Evolutionary conservation across 2,797 vertebrate species (phyloP), one percentile per base, ranked within the genome.

Genomic region (Ceryle rudis): DNA sequence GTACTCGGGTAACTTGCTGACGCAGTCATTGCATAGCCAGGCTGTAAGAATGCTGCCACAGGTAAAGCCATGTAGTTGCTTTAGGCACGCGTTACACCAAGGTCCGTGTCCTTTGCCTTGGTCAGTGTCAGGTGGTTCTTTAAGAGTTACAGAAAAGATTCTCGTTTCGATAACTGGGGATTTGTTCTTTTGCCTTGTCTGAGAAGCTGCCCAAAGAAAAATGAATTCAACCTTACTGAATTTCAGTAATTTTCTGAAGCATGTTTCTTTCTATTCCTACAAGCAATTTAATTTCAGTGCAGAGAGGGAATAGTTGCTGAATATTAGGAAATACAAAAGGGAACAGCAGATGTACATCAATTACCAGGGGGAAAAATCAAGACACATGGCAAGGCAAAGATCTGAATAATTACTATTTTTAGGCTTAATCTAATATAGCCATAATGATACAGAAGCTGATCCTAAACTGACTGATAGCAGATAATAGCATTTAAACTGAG

Each of bases 271-370:
- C n/a, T 84, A 4, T 55, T 80, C 29, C 46, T 72, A 5, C 23
- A 26, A 90, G 55, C 67, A 64, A 55, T 85, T 82, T 49, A 15
- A 46, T 95, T 95, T 61, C 79, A 64, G 14, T 70, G 35, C 51
- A 54, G 62, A 93, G 75, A 83, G 21, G 23, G 29, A 82, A 44
- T 41, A 60, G n/a, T 46, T 89, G 31, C 41, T 87, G 44, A 54
- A 23, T 87, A 70, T 73, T 78, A 55, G 75, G 61, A 84, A 81
- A 74, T 70, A 57, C 15, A 74, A 46, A 85, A 70, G 31, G 29
- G 29, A 89, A 87, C 73, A 74, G 28, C 31, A 42, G 22, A 29
- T 71, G 80, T 83, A 7, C 61, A 31, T 77, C 55, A 44, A 0
- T 94, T 49, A 44, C 22, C 13, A 13, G 29, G 31, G 13, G 18